Base-by-base conservation (phyloP, 2,113 vertebrate genomes). In the Zosterops pallidus region DNA sequence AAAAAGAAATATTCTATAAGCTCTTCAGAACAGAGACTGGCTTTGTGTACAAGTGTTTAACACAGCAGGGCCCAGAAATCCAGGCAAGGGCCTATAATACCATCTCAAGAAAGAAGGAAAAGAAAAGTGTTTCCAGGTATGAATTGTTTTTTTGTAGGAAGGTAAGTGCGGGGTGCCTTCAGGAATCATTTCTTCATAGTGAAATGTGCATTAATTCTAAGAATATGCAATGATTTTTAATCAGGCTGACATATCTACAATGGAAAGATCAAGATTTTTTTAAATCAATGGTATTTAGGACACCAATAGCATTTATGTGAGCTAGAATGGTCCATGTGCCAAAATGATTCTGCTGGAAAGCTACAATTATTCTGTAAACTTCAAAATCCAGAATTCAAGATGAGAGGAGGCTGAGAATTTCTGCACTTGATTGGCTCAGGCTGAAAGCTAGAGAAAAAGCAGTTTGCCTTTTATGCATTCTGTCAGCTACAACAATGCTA, bases 401-500 rank as follows among this genome's bases (percentile, higher is more conserved):
- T 94, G 56, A 83, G 55, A 77, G 88, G 44, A 77, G 69, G 28
- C 63, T 13, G 35, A 86, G 85, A 86, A 90, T 95, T 94, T 89
- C 68, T 90, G 77, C 37, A 33, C 64, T 93, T 93, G 93, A 90
- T 80, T 85, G 72, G 68, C 71, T 93, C 28, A 53, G 68, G 90
- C 64, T 92, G 80, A 86, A 86, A 89, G 72, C 69, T 92, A 63
- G 26, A 77, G 79, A 63, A 85, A 47, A 86, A 79, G 39, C 6
- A 0, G 22, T 81, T 92, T 96, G 44, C 29, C 80, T 95, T 84
- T 91, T 74, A 79, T 90, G 57, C 23, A 9, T 92, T 90, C 72
- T 94, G 94, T 94, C 90, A 93, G 80, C 86, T 95, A 46, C 68
- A 93, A 96, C 88, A 96, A 93, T 92, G 74, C 86, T 78, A 94